Conservation (phyloP, 2,888 invertebrate genomes). For the Andricus quercusramuli region DNA sequence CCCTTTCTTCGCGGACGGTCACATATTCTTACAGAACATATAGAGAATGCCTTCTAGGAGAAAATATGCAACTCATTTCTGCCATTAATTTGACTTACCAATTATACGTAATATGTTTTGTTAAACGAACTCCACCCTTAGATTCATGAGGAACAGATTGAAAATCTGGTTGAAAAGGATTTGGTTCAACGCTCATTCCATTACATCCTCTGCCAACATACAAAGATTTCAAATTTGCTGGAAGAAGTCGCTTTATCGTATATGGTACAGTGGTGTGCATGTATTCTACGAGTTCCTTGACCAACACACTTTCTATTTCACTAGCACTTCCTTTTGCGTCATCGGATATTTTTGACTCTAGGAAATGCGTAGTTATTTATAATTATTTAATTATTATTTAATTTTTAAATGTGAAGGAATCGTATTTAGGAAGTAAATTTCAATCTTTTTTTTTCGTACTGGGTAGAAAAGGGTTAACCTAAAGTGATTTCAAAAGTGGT, state of each 20-base stretch:
- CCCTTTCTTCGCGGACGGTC: too few species aligned
- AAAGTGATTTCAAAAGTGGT: too few species aligned
- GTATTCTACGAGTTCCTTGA: constrained; percentile 86
- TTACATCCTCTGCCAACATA: constrained; percentile 81
- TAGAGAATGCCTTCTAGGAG: too few species aligned
- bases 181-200: constrained; percentile 79
- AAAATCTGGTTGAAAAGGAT: constrained; percentile 87
- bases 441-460: too few species aligned
- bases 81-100: constrained; percentile 80
- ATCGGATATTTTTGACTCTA: constrained; percentile 48
- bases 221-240: constrained; percentile 90
- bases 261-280: constrained; percentile 87
- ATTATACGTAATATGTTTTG: constrained; percentile 90
- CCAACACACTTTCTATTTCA: constrained; percentile 80
- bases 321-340: constrained; percentile 60
- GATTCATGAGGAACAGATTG: constrained; percentile 82
- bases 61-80: neutral
- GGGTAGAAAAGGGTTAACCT: too few species aligned
- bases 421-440: too few species aligned
- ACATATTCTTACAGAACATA: too few species aligned
- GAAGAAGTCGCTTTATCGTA: constrained; percentile 89
- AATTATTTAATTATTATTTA: too few species aligned
- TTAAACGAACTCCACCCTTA: constrained; percentile 91
- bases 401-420: too few species aligned
- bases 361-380: constrained; percentile 37